Conservation (phyloP, 1,140 invertebrate genomes). For the Papilio polytes region DNA sequence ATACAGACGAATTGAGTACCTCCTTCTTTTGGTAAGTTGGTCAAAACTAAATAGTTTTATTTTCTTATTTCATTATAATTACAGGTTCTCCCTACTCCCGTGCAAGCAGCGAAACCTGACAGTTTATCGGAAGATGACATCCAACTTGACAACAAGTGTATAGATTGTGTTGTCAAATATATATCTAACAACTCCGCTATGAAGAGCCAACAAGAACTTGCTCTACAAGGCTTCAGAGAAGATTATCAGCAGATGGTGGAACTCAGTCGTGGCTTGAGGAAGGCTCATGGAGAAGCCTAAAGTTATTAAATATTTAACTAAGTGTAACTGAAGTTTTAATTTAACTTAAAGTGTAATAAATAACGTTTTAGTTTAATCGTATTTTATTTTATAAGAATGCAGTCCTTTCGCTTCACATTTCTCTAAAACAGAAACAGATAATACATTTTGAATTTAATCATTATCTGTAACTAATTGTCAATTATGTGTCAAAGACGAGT, state of each 20-base stretch:
- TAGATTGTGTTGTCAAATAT: conserved; percentile 86
- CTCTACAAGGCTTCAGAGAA: conserved; percentile 87
- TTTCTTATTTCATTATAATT: conserved; percentile 31
- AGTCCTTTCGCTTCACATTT: too few species aligned
- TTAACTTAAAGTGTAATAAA: conserved; percentile 10
- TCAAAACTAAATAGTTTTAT: too few species aligned
- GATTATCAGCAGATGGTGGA: conserved; percentile 83
- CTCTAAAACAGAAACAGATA: too few species aligned
- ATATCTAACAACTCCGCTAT: conserved; percentile 85
- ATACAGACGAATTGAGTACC: too few species aligned
- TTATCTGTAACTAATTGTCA: not conserved
- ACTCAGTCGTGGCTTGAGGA: conserved; percentile 85
- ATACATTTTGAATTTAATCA: too few species aligned
- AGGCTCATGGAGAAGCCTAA: conserved; percentile 85
- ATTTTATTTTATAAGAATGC: not conserved
- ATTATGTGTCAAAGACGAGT: too few species aligned
- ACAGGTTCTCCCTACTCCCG: conserved; percentile 71
- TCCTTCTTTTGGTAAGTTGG: too few species aligned
- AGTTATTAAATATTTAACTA: conserved; percentile 50
- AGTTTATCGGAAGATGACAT: conserved; percentile 63
- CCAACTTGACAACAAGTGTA: conserved; percentile 73
- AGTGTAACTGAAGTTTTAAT: conserved; percentile 15
- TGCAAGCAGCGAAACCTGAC: conserved; percentile 65
- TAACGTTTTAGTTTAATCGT: not conserved
- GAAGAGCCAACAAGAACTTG: conserved; percentile 86